These are phyloP conservation scores for Microcebus griseorufus DNA, from an alignment of 2,113 vertebrate species.

Conservation along the genomic window DNA sequence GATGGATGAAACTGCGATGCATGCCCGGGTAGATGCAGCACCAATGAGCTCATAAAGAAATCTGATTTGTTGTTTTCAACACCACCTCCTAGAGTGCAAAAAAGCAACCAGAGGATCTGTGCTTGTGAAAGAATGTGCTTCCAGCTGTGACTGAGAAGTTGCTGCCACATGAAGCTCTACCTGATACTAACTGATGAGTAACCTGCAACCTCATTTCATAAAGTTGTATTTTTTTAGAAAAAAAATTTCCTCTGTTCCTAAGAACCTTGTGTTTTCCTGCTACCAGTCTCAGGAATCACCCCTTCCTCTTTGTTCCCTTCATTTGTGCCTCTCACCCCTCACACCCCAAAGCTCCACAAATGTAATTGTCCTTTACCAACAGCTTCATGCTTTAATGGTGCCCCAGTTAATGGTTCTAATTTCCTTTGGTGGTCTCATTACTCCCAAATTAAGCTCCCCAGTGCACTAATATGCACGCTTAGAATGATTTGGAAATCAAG, in stretches of 20 bases:
- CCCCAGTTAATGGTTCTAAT: conserved; percentile 10
- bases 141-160: background rate
- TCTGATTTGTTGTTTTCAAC: background rate
- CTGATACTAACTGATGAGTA: conserved; percentile 26
- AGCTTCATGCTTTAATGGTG: background rate
- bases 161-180: background rate
- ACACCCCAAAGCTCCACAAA: background rate
- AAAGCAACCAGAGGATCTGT: background rate
- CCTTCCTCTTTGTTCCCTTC: background rate
- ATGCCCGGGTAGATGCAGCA: background rate
- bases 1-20: background rate
- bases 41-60: background rate
- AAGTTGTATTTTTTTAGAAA: background rate
- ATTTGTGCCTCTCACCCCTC: background rate
- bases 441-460: background rate
- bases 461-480: background rate
- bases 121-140: background rate
- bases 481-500: conserved; percentile 46
- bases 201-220: background rate
- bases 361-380: background rate
- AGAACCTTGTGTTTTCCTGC: background rate
- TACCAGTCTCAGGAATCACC: background rate
- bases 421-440: conserved; percentile 44
- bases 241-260: background rate
- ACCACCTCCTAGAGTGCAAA: background rate